Base-by-base conservation (phyloP, 1,140 invertebrate species). In the Drosophila gunungcola region DNA sequence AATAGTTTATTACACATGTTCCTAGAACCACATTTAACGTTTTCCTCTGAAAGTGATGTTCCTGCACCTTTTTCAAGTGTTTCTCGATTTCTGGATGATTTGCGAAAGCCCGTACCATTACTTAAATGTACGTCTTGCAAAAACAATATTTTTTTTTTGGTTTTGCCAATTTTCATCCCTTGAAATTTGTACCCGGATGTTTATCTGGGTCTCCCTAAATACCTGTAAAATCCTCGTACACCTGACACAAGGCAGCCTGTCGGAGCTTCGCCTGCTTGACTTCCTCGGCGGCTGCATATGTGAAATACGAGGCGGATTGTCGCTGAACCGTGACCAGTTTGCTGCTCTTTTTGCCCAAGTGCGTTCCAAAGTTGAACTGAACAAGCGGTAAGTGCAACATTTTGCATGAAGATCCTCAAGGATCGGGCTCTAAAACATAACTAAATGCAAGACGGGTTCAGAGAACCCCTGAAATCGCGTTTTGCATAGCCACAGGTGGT, bases 181-280 rank as follows among this genome's bases (percentile, higher is more conserved):
- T 38, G n/a, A 32, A 13, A 12, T 12, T 7, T 25, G 41, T 54
- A 70, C 46, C 61, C 53, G 65, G 38, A 53, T 45, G 38, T 36
- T 56, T 42, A 43, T 29, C 36, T 32, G 45, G 36, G 12, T 36
- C 52, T 49, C 60, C 36, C 27, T 49, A 25, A 49, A 36, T 88
- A 88, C 83, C 83, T 88, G 83, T 88, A 27, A 77, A 88, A 67
- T 89, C 83, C 79, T 88, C 84, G 61, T 88, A 88, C 67, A 88
- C 83, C 49, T 88, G 84, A 77, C 76, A 88, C 4, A 88, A 63
- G 53, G 72, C 67, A 12, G 70, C 65, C 53, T 88, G 75, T 29
- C 80, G 70, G 27, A 86, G 75, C 54, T 79, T 75, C 34, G 70
- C 43, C 63, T 78, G 68, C 39, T 75, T 81, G 45, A 75, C 61